Evolutionary conservation across 2,888 invertebrate species (phyloP).

Genomic region (Chrysina gloriosa): DNA sequence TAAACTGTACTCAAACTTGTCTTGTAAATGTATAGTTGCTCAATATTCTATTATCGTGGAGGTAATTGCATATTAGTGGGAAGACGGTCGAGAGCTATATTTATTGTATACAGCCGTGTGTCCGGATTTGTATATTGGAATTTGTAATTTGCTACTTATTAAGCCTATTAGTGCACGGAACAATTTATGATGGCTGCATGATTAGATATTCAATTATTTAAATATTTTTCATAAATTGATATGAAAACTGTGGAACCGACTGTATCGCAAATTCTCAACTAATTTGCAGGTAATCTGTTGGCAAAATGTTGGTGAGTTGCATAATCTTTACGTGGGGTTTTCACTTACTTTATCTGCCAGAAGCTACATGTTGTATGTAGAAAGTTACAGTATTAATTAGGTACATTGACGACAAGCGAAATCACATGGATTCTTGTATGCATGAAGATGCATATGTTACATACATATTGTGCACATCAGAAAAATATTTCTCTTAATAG

Average conservation of each 20-base stretch:
- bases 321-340: too few species aligned
- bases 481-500: too few species aligned
- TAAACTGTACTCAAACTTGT: conserved; percentile 8
- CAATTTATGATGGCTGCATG: conserved; percentile 26
- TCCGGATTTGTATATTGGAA: neutral
- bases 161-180: conserved; percentile 33
- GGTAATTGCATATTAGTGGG: conserved; percentile 39
- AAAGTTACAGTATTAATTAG: too few species aligned
- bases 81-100: conserved; percentile 29
- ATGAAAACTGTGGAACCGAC: neutral
- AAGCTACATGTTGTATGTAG: too few species aligned
- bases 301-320: neutral
- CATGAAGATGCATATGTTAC: too few species aligned
- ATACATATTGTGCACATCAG: too few species aligned
- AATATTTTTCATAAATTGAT: conserved; percentile 19
- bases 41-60: conserved; percentile 34
- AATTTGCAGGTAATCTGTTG: conserved; percentile 14
- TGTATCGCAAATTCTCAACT: neutral
- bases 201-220: conserved; percentile 38
- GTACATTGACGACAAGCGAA: too few species aligned
- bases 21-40: conserved; percentile 3
- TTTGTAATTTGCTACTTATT: conserved; percentile 35
- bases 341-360: too few species aligned
- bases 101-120: neutral
- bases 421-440: too few species aligned